phyloP scores from a whole-genome alignment of 2,888 invertebrate genomes.

The Hoplodrina blanda region DNA sequence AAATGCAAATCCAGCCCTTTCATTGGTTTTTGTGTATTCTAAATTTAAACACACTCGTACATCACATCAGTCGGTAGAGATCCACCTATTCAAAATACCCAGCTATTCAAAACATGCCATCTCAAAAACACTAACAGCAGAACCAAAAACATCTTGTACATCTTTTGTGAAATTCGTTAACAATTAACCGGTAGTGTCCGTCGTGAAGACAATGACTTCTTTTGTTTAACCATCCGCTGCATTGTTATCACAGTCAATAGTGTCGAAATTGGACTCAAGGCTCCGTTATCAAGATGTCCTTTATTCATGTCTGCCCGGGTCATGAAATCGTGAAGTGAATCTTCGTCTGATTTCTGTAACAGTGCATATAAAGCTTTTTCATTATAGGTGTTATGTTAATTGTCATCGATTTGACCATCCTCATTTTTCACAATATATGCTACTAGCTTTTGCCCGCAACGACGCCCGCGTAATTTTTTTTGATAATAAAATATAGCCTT shows the following conservation, averaged over 20 bases:
- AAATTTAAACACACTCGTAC: not conserved
- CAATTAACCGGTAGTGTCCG: constrained; percentile 34
- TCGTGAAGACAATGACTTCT: constrained; percentile 41
- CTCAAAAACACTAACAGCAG: constrained; percentile 2
- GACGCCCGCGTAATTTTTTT: too few species aligned
- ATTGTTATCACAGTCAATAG: constrained; percentile 54
- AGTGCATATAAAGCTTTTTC: not conserved
- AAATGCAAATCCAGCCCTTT: not conserved
- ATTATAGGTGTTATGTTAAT: not conserved
- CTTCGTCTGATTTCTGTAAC: not conserved
- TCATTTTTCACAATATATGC: not conserved
- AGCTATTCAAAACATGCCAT: not conserved
- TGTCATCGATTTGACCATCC: not conserved
- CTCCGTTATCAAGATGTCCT: constrained; percentile 54
- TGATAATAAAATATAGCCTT: too few species aligned
- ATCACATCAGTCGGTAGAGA: not conserved
- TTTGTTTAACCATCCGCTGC: constrained; percentile 47
- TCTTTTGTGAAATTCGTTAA: constrained; percentile 31
- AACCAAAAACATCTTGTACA: constrained; percentile 5
- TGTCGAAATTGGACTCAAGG: constrained; percentile 60
- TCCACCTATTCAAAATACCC: not conserved
- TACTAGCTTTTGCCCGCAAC: too few species aligned
- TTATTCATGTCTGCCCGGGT: constrained; percentile 59
- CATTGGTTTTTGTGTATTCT: not conserved
- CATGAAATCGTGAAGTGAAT: constrained; percentile 1